Base-by-base conservation (phyloP, 2,113 vertebrate genomes). In the Tinamus guttatus region DNA sequence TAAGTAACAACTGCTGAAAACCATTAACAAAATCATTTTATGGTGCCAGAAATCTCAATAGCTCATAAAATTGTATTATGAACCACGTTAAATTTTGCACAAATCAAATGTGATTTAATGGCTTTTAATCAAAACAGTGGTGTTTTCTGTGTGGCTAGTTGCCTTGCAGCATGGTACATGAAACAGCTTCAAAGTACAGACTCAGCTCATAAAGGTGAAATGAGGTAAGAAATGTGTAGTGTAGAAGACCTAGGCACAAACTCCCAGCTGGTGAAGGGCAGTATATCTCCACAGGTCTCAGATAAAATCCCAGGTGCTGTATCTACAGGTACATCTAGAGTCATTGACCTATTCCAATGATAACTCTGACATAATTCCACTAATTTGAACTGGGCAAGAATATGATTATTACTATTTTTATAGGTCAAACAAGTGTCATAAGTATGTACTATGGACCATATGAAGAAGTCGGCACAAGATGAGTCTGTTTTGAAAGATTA, bases 1-100 rank as follows among this genome's bases (percentile, higher is more conserved):
- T 90, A 94, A 94, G 85, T 96, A 96, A 93, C 74, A 93, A 92
- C 97, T 93, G 95, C 95, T 96, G 95, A 97, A 97, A 94, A 32
- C 77, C 91, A 96, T 95, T 96, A 97, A 94, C 87, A 85, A 94
- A 95, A 96, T 75, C 73, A 79, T 91, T 96, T 96, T 96, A 96
- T 20, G 56, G 91, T 92, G 95, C 95, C 96, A 96, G 95, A 95
- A 96, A 94, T 90, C 91, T 93, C 96, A 96, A 92, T 93, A 96
- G 90, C 94, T 91, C 93, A 90, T 96, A 97, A 97, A 96, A 92
- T 25, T 87, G 49, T 27, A 65, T 94, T 95, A 97, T 93, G 95
- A 95, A 96, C 69, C 80, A 74, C 5, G 15, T 91, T 92, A 92
- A 90, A 89, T 94, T 94, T 76, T 94, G 89, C 70, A 89, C 32